Evolutionary conservation across 2,797 vertebrate species (phyloP).

Genomic region (Echiichthys vipera): DNA sequence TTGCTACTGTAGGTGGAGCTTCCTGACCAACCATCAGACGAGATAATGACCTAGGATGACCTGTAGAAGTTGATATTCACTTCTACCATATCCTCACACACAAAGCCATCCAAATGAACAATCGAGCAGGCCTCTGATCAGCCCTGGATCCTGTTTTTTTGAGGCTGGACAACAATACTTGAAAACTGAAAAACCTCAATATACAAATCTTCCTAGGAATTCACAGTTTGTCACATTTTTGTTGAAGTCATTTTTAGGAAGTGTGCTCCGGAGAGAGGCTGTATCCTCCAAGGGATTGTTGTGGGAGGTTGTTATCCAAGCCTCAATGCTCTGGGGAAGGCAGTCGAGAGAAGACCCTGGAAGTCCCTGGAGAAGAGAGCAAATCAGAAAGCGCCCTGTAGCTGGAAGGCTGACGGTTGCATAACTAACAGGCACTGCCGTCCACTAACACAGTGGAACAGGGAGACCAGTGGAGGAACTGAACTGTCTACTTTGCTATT

Average conservation of each 20-base stretch:
- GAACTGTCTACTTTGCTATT: background rate
- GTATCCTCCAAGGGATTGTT: slow-evolving; percentile 25
- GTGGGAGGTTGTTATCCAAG: slow-evolving; percentile 51
- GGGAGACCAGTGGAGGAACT: slow-evolving; percentile 1
- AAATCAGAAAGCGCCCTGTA: slow-evolving; percentile 13
- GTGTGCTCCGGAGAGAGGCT: slow-evolving; percentile 6
- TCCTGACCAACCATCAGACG: slow-evolving; percentile 3
- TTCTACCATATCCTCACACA: background rate
- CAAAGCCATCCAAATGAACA: background rate
- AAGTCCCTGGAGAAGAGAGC: slow-evolving; percentile 40
- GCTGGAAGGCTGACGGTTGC: slow-evolving; percentile 24
- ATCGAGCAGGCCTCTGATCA: background rate
- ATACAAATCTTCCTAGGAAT: background rate
- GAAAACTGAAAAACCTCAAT: slow-evolving; percentile 1
- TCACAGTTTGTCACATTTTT: background rate
- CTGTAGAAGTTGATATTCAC: background rate
- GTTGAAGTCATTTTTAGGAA: background rate
- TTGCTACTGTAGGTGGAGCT: slow-evolving; percentile 41
- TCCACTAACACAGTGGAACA: slow-evolving; percentile 9
- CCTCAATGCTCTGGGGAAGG: slow-evolving; percentile 45
- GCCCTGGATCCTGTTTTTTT: slow-evolving; percentile 8
- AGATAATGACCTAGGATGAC: background rate
- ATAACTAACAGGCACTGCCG: slow-evolving; percentile 18
- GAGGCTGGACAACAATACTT: background rate
- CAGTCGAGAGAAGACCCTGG: slow-evolving; percentile 46